Base-by-base conservation (phyloP, 2,797 vertebrate genomes). In the Hoplostethus atlanticus region DNA sequence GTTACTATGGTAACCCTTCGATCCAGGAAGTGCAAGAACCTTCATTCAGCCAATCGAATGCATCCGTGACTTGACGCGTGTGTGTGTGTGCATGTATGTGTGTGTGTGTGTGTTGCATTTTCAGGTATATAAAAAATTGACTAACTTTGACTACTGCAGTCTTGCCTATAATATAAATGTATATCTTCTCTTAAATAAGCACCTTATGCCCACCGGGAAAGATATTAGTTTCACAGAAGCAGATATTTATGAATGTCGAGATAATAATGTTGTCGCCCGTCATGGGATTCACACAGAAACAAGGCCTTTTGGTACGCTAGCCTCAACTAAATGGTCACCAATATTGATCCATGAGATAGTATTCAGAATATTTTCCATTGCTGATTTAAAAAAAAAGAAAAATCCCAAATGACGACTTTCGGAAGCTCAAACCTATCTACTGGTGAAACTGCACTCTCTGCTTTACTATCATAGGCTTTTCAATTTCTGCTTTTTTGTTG, bases 341-440 rank as follows among this genome's bases (percentile, higher is more conserved):
- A 54, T 25, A 54, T 60, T 65, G 38, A 58, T 56, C 40, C 34
- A 60, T 44, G 21, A 70, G 31, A 21, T 21, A 34, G 44, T 42
- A 30, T 60, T 53, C 34, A 46, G 30, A 44, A 34, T 46, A 51
- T 73, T 72, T 73, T 59, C 16, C 28, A 46, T 64, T 55, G 21
- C 9, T 48, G 47, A 55, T 21, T 21, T 70, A 71, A 0, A 61
- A 61, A 53, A 44, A 53, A 42, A 52, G 44, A 76, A 70, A 77
- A 68, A 28, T 61, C 64, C 30, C 48, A 62, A 68, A 75, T 51
- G 52, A 21, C 59, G 31, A 80, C 65, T 59, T 57, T 53, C 58
- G 75, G 72, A 80, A 81, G 82, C 66, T 80, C 77, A 86, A 93
- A 89, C 89, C 81, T 84, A 46, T 81, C 87, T 83, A 76, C 89